Base-by-base conservation (phyloP, 2,797 vertebrate species). In the Hybognathus amarus region DNA sequence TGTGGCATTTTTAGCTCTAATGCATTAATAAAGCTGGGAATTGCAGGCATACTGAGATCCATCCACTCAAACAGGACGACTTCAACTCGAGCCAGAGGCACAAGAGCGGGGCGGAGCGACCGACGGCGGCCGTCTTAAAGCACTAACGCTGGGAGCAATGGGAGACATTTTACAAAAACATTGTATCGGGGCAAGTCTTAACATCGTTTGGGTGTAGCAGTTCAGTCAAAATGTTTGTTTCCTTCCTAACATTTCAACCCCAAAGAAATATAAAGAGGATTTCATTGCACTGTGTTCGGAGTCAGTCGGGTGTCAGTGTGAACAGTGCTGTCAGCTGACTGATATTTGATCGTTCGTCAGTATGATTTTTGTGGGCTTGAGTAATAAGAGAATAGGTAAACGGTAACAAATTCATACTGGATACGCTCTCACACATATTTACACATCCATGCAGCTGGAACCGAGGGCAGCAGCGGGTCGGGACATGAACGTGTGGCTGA, bases 221-320 rank as follows among this genome's bases (percentile, higher is more conserved):
- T 74, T 42, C 42, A 38, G 56, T 36, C 59, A 50, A 45, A 36
- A 73, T 17, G 54, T 45, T 22, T 36, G 47, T 6, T 52, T 61
- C 18, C 22, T 59, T 66, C 6, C 24, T 40, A 13, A 30, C 42
- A 63, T 52, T 66, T 27, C 38, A 27, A 61, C 68, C 47, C 40
- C 9, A 68, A 30, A 47, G 30, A 38, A 83, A 56, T 24, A 63
- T 18, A 59, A 42, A 77, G 15, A 47, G 27, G 52, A 10, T 22
- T 50, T 81, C 64, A 67, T 85, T 85, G 83, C 71, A 80, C 52
- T n/a, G 80, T 56, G 27, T 45, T 74, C 71, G n/a, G 30, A 75
- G 22, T 30, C 71, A 5, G 68, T 73, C 15, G 22, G 33, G 20
- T 54, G 20, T 54, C 71, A 38, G 68, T 82, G 45, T 63, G 52